phyloP scores from a whole-genome alignment of 2,797 vertebrate species.

The Darevskia nairensis region DNA sequence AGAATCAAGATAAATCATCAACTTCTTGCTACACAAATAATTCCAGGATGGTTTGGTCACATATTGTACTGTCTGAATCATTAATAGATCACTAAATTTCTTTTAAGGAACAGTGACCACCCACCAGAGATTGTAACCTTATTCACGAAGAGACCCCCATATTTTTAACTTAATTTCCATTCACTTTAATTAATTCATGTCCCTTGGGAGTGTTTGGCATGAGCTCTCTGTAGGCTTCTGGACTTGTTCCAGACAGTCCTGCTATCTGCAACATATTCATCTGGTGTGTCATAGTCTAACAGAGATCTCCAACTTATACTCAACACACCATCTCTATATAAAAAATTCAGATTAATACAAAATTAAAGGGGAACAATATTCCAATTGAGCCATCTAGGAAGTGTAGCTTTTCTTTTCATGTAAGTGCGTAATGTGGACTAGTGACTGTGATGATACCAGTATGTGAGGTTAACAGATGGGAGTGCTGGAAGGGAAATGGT shows the following conservation, averaged over 20 bases:
- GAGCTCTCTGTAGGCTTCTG: neutral
- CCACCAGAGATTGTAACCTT: neutral
- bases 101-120: neutral
- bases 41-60: neutral
- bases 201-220: neutral
- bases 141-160: neutral
- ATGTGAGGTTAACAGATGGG: too few relatives aligned
- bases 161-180: neutral
- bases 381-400: constrained; percentile 12
- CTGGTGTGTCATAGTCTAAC: neutral
- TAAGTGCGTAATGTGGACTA: constrained; percentile 61
- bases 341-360: neutral
- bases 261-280: neutral
- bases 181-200: neutral
- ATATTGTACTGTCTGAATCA: neutral
- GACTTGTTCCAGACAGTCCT: neutral
- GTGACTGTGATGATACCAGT: neutral
- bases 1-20: neutral
- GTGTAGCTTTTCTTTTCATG: constrained; percentile 24
- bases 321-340: neutral
- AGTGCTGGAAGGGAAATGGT: too few relatives aligned
- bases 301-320: constrained; percentile 19
- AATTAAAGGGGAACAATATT: neutral
- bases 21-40: neutral
- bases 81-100: neutral